Conservation (phyloP, 37 sponge, comb jelly and placozoan species). For the Geodia barretti region DNA sequence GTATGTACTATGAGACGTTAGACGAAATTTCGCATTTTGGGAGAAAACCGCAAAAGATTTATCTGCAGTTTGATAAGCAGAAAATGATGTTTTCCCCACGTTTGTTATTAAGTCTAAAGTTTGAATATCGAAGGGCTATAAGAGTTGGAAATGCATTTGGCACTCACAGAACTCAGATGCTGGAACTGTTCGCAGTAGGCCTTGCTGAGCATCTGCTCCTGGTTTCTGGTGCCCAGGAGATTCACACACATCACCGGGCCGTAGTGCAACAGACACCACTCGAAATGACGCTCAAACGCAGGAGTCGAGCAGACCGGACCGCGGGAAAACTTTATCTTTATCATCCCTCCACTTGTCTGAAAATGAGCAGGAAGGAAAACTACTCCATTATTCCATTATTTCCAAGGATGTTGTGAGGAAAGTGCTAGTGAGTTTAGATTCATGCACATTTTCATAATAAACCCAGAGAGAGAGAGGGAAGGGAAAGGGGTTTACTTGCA, state of each 20-base stretch:
- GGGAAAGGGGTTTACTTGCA: conserved; percentile 62
- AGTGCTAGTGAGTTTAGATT: too few relatives aligned
- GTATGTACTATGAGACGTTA: neutral
- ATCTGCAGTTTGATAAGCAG: neutral
- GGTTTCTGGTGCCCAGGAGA: conserved; percentile 74
- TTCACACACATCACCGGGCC: conserved; percentile 75
- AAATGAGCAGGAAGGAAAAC: neutral
- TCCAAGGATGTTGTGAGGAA: too few relatives aligned
- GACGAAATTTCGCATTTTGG: neutral
- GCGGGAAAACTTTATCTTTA: conserved; percentile 74
- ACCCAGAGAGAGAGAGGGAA: neutral
- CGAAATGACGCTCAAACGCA: conserved; percentile 84
- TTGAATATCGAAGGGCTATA: too few relatives aligned
- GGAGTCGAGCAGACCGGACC: conserved; percentile 74
- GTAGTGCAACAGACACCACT: conserved; percentile 66
- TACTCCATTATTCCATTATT: neutral
- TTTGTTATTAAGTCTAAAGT: too few relatives aligned
- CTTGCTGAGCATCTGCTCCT: conserved; percentile 67
- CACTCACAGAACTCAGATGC: conserved; percentile 39
- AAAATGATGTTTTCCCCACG: too few relatives aligned
- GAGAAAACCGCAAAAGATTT: neutral
- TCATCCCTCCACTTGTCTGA: conserved; percentile 57
- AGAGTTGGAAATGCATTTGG: too few relatives aligned
- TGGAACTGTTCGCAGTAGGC: conserved; percentile 72
- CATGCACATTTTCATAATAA: too few relatives aligned